Evolutionary conservation across 2,888 invertebrate species (phyloP).

Genomic region (Apocheima hispidaria): DNA sequence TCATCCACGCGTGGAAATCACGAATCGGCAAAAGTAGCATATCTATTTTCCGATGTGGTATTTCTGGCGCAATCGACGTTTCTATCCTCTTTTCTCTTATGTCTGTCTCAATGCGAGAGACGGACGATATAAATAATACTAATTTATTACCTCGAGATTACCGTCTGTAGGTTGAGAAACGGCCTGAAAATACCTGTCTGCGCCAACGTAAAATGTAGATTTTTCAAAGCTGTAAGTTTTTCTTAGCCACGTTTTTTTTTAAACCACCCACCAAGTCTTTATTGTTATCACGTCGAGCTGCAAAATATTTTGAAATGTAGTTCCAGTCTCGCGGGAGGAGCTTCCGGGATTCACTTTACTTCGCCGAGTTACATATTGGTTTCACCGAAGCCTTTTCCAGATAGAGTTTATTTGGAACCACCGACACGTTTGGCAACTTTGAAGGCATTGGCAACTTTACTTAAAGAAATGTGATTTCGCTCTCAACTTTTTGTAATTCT

Average conservation of each 20-base stretch:
- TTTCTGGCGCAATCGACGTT: too few relatives aligned
- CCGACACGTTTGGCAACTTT: neutral
- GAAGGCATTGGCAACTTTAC: neutral
- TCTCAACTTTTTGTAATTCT: too few relatives aligned
- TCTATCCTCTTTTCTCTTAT: too few relatives aligned
- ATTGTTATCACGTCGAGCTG: neutral
- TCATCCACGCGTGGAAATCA: too few relatives aligned
- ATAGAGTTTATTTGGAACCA: constrained; percentile 1
- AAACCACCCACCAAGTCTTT: neutral
- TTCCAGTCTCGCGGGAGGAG: neutral
- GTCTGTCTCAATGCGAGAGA: too few relatives aligned
- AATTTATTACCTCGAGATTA: too few relatives aligned
- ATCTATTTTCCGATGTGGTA: too few relatives aligned
- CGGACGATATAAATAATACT: too few relatives aligned
- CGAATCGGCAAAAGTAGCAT: too few relatives aligned
- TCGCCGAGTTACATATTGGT: neutral
- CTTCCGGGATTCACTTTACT: neutral
- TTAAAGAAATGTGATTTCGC: neutral
- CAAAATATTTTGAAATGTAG: neutral
- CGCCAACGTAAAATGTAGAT: neutral
- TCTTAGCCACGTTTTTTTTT: neutral
- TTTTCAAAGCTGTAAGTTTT: neutral
- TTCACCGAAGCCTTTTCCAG: neutral
- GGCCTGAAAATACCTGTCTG: too few relatives aligned
- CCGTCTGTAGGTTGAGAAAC: too few relatives aligned